A percentile compares a stretch with the other conserved stretches of the same genome.
Evolutionary conservation across 2,888 invertebrate species (phyloP).

Genomic region (Elegia similella): DNA sequence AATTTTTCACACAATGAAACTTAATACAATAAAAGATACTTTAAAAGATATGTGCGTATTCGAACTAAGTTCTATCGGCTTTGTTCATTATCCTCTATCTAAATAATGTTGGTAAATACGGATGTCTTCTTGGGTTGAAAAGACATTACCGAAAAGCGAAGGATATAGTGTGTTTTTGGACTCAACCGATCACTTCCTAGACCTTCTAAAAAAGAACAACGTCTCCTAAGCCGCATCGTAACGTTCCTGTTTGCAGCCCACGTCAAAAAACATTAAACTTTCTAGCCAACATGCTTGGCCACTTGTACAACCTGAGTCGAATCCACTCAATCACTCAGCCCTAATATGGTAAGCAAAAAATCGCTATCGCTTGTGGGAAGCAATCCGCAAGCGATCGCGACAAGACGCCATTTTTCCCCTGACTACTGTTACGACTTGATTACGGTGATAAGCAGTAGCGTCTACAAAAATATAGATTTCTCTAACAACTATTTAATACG

Average conservation of each 20-base stretch:
- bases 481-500: too few relatives aligned
- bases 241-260: not conserved
- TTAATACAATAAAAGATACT: too few relatives aligned
- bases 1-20: too few relatives aligned
- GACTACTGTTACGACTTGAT: not conserved
- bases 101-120: too few relatives aligned
- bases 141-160: too few relatives aligned
- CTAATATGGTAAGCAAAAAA: conserved; percentile 3
- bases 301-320: conserved; percentile 14
- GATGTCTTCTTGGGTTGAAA: too few relatives aligned
- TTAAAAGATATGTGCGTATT: too few relatives aligned
- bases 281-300: conserved; percentile 1
- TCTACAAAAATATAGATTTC: too few relatives aligned
- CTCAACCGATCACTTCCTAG: too few relatives aligned
- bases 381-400: not conserved
- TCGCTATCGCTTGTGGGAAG: conserved; percentile 9
- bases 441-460: conserved; percentile 4
- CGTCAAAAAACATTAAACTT: not conserved
- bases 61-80: too few relatives aligned
- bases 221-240: not conserved
- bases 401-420: conserved; percentile 9
- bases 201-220: not conserved
- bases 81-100: too few relatives aligned
- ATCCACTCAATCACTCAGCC: conserved; percentile 14
- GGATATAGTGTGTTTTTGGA: too few relatives aligned